Evolutionary conservation across 2,888 invertebrate species (phyloP).

Genomic region (Rapana venosa): DNA sequence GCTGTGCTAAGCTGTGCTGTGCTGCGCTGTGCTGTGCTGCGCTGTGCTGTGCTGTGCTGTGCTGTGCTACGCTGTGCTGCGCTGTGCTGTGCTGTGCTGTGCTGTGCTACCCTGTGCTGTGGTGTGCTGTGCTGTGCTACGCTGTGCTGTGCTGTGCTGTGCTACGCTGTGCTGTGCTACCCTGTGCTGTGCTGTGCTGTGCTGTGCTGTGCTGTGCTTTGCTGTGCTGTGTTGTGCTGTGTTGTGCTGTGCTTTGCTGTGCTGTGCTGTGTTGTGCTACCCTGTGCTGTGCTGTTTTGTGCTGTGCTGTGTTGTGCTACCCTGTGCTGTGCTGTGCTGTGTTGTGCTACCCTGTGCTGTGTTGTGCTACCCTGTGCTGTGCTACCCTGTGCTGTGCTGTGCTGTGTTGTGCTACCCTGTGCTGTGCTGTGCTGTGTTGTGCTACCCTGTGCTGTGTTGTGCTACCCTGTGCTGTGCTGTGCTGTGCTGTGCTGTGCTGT

Average conservation of each 20-base stretch:
- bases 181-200: not conserved
- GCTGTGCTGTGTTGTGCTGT: not conserved
- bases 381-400: not conserved
- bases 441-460: not conserved
- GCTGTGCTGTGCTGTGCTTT: not conserved
- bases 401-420: not conserved
- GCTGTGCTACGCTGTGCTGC: slow-evolving; percentile 2
- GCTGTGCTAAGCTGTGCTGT: slow-evolving; percentile 18
- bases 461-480: slow-evolving; percentile 11
- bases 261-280: not conserved
- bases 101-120: slow-evolving; percentile 9
- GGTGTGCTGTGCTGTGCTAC: not conserved
- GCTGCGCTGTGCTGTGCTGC: not conserved
- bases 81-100: not conserved
- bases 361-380: slow-evolving; percentile 3
- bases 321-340: not conserved
- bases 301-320: not conserved
- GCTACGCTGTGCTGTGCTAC: not conserved
- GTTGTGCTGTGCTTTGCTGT: not conserved
- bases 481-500: slow-evolving; percentile 5
- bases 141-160: slow-evolving; percentile 1
- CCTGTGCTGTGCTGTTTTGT: not conserved
- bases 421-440: slow-evolving; percentile 11
- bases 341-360: not conserved
- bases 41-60: not conserved